Evolutionary conservation across 2,113 vertebrate species (phyloP).

Genomic region (Brachyistius frenatus): DNA sequence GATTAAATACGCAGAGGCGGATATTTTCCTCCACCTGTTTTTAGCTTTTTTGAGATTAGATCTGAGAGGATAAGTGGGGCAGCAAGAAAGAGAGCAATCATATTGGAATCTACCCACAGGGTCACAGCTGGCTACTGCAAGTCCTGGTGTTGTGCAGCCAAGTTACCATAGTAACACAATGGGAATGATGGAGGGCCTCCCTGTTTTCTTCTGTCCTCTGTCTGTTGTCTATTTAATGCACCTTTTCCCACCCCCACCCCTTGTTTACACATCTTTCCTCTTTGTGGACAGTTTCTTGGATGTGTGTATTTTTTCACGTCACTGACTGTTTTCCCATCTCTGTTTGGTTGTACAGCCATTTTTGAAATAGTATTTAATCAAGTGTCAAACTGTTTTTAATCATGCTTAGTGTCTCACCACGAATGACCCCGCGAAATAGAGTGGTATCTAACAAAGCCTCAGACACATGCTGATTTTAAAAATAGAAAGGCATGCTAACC

Average conservation of each 20-base stretch:
- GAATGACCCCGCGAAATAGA: conserved; percentile 61
- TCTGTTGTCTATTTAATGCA: conserved; percentile 40
- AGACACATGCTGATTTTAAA: conserved; percentile 75
- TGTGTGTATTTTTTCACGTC: not conserved
- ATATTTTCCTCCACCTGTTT: conserved; percentile 41
- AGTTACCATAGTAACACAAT: conserved; percentile 77
- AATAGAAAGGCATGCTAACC: conserved; percentile 77
- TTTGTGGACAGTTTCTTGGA: not conserved
- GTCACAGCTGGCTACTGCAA: conserved; percentile 72
- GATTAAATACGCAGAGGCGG: conserved; percentile 28
- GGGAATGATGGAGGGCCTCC: conserved; percentile 55
- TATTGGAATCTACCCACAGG: conserved; percentile 64
- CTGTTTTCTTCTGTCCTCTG: conserved; percentile 8
- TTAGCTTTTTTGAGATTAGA: conserved; percentile 24
- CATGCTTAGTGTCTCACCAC: conserved; percentile 19
- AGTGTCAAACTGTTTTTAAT: conserved; percentile 12
- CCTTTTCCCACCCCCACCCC: not conserved
- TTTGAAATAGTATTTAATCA: conserved; percentile 23
- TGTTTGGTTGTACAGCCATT: not conserved
- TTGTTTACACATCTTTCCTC: conserved; percentile 1
- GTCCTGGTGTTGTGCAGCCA: conserved; percentile 54
- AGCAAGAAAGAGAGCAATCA: conserved; percentile 49
- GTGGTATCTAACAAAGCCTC: conserved; percentile 73
- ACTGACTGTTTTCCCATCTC: not conserved
- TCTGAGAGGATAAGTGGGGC: conserved; percentile 49